Conservation (phyloP, 2,888 invertebrate genomes). For the Synergus japonicus region DNA sequence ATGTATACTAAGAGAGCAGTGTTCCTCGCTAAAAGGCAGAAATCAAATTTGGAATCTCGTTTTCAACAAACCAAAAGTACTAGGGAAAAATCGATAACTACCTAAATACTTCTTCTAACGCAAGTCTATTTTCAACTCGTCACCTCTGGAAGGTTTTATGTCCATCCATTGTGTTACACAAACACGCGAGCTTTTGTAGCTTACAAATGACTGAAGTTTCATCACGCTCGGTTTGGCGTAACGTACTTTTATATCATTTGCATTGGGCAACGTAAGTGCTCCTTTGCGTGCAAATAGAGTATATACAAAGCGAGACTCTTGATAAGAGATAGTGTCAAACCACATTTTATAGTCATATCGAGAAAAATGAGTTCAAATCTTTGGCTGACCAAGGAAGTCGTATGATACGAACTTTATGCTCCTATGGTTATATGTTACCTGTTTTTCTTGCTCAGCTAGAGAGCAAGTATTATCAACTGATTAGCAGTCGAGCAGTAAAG, state of each 20-base stretch:
- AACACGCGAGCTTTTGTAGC: constrained; percentile 36
- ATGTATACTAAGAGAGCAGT: neutral
- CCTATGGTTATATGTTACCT: neutral
- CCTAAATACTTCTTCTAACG: neutral
- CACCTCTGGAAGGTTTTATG: constrained; percentile 21
- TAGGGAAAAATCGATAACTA: too few species aligned
- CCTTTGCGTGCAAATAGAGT: constrained; percentile 31
- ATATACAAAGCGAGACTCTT: neutral
- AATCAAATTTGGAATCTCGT: neutral
- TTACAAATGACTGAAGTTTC: constrained; percentile 33
- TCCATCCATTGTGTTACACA: neutral
- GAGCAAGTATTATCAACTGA: neutral
- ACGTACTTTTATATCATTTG: constrained; percentile 40
- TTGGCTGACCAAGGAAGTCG: neutral
- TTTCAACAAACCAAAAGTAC: neutral
- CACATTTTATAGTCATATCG: constrained; percentile 32
- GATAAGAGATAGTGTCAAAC: constrained; percentile 38
- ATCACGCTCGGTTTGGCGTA: constrained; percentile 25
- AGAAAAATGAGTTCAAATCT: constrained; percentile 28
- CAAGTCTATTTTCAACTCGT: constrained; percentile 1
- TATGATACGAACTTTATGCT: constrained; percentile 9
- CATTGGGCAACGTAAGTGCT: constrained; percentile 25
- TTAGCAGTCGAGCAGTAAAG: neutral
- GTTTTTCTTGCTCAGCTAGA: neutral
- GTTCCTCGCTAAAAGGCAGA: neutral